These are phyloP conservation scores for Amia ocellicauda DNA, from an alignment of 2,113 vertebrate species.

Conservation along the genomic window DNA sequence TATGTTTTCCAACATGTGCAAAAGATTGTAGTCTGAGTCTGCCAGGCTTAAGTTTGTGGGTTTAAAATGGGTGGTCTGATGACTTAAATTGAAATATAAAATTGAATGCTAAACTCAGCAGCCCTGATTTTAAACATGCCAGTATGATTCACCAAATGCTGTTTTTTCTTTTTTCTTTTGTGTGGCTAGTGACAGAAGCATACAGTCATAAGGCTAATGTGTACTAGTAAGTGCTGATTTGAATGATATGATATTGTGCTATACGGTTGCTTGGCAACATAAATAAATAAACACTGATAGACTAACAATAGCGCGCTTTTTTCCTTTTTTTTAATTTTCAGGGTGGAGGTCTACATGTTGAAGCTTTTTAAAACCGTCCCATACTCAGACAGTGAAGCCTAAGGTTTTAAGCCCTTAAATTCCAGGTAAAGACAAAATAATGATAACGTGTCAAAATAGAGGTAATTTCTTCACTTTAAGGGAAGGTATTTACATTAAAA, in stretches of 20 bases:
- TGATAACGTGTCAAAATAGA: no score
- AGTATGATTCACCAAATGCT: constrained; percentile 9
- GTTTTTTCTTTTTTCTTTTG: constrained; percentile 2
- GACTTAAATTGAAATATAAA: not conserved
- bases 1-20: not conserved
- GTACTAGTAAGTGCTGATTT: constrained; percentile 41
- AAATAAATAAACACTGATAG: constrained; percentile 59
- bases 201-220: constrained; percentile 14
- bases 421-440: no score
- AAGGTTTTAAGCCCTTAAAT: no score
- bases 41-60: not conserved
- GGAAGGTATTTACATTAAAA: no score
- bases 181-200: constrained; percentile 2
- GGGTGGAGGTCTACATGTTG: constrained; percentile 27
- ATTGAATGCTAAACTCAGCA: not conserved
- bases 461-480: no score
- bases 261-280: constrained; percentile 58
- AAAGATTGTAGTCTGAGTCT: not conserved
- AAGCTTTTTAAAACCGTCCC: not conserved
- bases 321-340: constrained; percentile 28
- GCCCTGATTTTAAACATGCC: not conserved
- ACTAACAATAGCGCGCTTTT: constrained; percentile 40
- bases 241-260: constrained; percentile 47
- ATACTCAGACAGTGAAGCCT: no score
- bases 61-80: constrained; percentile 11